These are phyloP conservation scores for Spinus olivaceus DNA, from an alignment of 2,797 vertebrate species.

Conservation along the genomic window DNA sequence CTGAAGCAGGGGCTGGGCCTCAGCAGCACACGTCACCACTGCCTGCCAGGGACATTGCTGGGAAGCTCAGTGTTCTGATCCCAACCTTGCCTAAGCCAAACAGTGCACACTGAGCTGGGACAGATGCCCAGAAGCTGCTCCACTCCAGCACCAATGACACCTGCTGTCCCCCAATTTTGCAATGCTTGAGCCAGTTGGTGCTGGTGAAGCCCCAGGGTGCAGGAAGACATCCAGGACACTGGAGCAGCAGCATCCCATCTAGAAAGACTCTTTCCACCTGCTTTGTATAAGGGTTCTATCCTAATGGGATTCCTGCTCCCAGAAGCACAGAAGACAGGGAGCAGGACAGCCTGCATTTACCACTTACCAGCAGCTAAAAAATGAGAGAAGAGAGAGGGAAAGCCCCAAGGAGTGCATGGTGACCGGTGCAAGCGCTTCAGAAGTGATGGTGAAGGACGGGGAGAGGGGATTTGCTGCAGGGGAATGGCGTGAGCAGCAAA, in stretches of 20 bases:
- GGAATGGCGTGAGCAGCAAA: not conserved
- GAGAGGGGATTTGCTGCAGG: not conserved
- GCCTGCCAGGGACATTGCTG: not conserved
- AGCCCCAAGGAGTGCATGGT: not conserved
- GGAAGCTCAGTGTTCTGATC: not conserved
- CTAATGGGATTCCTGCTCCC: not conserved
- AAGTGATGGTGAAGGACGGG: not conserved
- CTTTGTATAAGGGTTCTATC: not conserved
- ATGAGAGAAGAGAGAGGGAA: not conserved
- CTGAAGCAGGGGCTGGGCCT: not conserved
- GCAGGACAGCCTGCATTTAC: not conserved
- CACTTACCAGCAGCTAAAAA: not conserved
- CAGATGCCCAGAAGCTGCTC: not conserved
- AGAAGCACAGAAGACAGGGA: not conserved
- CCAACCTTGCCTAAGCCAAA: not conserved
- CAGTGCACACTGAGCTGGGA: accelerated
- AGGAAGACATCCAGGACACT: not conserved
- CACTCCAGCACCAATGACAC: not conserved
- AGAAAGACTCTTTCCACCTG: not conserved
- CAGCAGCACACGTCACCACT: not conserved
- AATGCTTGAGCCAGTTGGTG: accelerated
- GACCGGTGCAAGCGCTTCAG: accelerated
- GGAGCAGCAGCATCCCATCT: not conserved
- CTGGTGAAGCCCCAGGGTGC: not conserved
- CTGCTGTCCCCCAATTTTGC: not conserved